phyloP scores from a whole-genome alignment of 2,113 vertebrate species.

The Carassius gibelio region DNA sequence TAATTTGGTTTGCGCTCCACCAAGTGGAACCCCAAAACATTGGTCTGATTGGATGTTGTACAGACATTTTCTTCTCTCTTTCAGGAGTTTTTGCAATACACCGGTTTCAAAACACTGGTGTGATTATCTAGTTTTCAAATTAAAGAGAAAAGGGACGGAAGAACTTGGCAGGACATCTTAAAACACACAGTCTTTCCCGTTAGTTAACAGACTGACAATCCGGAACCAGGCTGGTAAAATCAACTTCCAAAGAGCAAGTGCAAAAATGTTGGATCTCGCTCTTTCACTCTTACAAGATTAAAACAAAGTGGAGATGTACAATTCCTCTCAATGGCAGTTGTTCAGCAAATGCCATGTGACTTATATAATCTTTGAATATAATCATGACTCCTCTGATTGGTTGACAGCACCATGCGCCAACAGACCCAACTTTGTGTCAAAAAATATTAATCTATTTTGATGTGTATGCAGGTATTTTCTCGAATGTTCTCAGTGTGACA shows the following conservation, averaged over 20 bases:
- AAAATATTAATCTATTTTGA: too few relatives aligned
- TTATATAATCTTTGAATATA: too few relatives aligned
- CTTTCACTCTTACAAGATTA: neutral
- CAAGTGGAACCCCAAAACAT: neutral
- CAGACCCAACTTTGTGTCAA: too few relatives aligned
- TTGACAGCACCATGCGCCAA: too few relatives aligned
- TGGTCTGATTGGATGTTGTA: neutral
- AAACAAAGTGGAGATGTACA: neutral
- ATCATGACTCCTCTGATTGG: too few relatives aligned
- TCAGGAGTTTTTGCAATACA: neutral
- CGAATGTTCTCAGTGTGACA: too few relatives aligned
- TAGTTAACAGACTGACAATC: slow-evolving; percentile 23
- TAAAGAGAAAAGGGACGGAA: neutral
- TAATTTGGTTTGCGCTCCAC: neutral
- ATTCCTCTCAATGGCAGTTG: too few relatives aligned
- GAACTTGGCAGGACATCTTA: slow-evolving; percentile 17
- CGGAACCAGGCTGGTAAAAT: too few relatives aligned
- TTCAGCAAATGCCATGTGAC: too few relatives aligned
- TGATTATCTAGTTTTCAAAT: neutral
- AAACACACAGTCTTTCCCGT: slow-evolving; percentile 25
- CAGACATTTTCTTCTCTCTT: neutral
- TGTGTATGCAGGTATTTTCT: too few relatives aligned
- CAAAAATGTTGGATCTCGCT: neutral
- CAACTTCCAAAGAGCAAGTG: neutral
- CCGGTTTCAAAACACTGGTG: neutral